phyloP scores from a whole-genome alignment of 92 coral and sea anemone genomes.

The Desmophyllum pertusum region DNA sequence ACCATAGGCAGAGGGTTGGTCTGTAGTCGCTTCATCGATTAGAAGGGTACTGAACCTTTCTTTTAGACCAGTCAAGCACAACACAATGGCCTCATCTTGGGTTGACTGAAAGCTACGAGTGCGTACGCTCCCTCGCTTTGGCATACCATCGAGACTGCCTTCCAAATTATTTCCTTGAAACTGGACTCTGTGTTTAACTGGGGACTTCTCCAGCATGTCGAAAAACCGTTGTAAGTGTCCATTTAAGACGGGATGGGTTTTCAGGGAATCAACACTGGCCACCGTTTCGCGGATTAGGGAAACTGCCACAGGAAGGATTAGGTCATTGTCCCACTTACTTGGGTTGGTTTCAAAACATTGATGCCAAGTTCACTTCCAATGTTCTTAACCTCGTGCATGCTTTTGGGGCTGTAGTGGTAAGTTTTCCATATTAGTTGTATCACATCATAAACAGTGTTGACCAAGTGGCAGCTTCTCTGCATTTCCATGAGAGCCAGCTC shows the following conservation, averaged over 20 bases:
- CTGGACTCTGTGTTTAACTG: not conserved
- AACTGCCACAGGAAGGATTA: slow-evolving; percentile 52
- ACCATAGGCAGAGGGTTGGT: not conserved
- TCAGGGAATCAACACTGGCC: slow-evolving; percentile 27
- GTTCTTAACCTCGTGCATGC: slow-evolving; percentile 41
- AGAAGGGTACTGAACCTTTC: slow-evolving; percentile 36
- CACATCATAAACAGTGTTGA: slow-evolving; percentile 37
- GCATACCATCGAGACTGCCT: slow-evolving; percentile 31
- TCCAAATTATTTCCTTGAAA: slow-evolving; percentile 19
- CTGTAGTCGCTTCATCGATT: not conserved
- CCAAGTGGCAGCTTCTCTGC: slow-evolving; percentile 42
- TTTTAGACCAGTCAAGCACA: slow-evolving; percentile 36
- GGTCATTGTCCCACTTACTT: slow-evolving; percentile 48
- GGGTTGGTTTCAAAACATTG: slow-evolving; percentile 48
- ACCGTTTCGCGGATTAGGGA: slow-evolving; percentile 21
- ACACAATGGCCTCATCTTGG: slow-evolving; percentile 23
- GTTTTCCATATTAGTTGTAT: slow-evolving; percentile 53
- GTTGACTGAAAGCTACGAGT: slow-evolving; percentile 35
- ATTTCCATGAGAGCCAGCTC: slow-evolving; percentile 48
- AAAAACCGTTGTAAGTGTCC: slow-evolving; percentile 13
- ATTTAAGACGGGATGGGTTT: slow-evolving; percentile 24
- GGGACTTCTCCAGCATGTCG: slow-evolving; percentile 8
- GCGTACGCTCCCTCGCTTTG: slow-evolving; percentile 37
- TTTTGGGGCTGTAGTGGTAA: slow-evolving; percentile 50
- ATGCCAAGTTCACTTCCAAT: slow-evolving; percentile 46